Conservation (phyloP, 1,140 invertebrate genomes). For the Melitaea cinxia region DNA sequence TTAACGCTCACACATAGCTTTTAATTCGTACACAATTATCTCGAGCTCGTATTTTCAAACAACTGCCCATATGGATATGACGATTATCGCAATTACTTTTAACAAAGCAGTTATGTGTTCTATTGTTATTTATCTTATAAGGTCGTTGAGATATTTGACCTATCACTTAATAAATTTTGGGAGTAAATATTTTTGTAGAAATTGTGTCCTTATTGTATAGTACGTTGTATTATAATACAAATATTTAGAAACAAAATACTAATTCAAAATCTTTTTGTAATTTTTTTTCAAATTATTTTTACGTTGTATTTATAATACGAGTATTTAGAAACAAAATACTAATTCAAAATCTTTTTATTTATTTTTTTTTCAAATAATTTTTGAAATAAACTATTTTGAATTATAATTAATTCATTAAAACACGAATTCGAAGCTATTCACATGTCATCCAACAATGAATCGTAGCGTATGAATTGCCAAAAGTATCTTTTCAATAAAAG, state of each 20-base stretch:
- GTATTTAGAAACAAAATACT: no score
- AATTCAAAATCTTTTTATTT: no score
- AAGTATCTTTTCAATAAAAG: conserved; percentile 28
- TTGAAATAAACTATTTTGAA: no score
- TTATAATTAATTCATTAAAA: not conserved
- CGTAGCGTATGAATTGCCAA: not conserved
- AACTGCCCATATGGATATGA: conserved; percentile 42
- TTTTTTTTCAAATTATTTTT: no score
- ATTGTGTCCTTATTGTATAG: no score
- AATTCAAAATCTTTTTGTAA: no score
- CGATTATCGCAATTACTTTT: not conserved
- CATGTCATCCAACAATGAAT: not conserved
- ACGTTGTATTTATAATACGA: no score
- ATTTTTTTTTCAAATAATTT: no score
- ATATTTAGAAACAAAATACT: no score
- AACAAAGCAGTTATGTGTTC: not conserved
- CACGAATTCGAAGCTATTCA: not conserved
- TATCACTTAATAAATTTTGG: not conserved
- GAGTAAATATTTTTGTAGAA: no score
- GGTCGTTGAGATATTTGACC: not conserved
- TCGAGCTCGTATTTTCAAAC: conserved; percentile 41
- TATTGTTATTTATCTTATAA: not conserved
- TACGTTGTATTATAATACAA: no score
- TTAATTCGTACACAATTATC: conserved; percentile 45
- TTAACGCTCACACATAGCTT: conserved; percentile 47